A percentile compares a stretch with the other conserved stretches of the same genome.
These are phyloP conservation scores for Drosophila subpulchrella DNA, from an alignment of 1,140 invertebrate genomes.

Conservation along the genomic window DNA sequence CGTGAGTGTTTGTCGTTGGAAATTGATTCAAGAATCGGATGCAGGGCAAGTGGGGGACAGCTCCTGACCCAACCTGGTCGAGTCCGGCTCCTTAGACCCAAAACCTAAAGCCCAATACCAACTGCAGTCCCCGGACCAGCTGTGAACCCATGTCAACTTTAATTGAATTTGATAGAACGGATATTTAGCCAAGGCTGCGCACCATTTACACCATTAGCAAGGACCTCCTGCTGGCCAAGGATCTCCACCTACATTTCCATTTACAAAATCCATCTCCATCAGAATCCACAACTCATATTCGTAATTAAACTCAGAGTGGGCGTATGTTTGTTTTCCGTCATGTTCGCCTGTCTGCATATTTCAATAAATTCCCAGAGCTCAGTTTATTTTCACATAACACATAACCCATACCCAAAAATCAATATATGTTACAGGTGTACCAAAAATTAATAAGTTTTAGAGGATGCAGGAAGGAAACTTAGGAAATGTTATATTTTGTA, in stretches of 20 bases:
- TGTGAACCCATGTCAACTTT: conserved; percentile 79
- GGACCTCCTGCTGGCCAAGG: neutral
- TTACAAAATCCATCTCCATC: neutral
- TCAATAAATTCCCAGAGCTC: neutral
- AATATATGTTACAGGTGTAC: neutral
- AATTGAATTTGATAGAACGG: conserved; percentile 81
- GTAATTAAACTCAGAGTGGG: conserved; percentile 15
- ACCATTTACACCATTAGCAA: conserved; percentile 58
- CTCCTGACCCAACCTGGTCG: conserved; percentile 2
- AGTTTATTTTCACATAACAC: neutral
- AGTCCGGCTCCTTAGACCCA: conserved; percentile 1
- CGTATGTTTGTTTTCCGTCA: neutral
- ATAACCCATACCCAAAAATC: neutral
- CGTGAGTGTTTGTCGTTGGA: conserved; percentile 62
- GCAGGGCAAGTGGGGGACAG: conserved; percentile 26
- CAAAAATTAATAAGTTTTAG: neutral
- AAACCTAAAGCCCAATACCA: conserved; percentile 1
- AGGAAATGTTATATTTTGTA: neutral
- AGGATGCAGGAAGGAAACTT: neutral
- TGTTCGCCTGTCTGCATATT: neutral
- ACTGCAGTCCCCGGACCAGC: conserved; percentile 40
- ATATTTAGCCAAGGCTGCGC: conserved; percentile 69
- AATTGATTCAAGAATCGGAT: conserved; percentile 70
- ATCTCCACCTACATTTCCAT: neutral
- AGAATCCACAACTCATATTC: conserved; percentile 18